A percentile compares a stretch with the other conserved stretches of the same genome.
These are phyloP conservation scores for Bos indicus DNA, from an alignment of 2,113 vertebrate species.

Conservation along the genomic window DNA sequence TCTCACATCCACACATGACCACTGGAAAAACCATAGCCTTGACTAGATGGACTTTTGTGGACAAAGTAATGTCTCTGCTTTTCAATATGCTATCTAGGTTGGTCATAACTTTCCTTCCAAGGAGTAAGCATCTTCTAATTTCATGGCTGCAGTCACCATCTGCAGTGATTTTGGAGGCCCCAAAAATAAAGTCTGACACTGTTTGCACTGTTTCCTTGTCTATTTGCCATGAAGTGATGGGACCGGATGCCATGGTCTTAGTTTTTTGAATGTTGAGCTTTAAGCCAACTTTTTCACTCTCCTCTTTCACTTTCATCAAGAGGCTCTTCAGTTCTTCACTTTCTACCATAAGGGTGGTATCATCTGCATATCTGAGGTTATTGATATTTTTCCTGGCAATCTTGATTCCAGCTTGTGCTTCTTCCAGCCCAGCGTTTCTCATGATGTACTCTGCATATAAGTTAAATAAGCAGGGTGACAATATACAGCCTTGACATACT, in stretches of 20 bases:
- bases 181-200: fast-evolving
- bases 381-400: neutral
- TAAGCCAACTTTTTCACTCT: neutral
- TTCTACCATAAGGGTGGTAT: neutral
- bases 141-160: neutral
- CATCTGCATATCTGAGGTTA: neutral
- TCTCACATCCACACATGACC: neutral
- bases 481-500: too few species aligned
- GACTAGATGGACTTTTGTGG: fast-evolving
- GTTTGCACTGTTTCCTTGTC: neutral
- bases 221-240: neutral
- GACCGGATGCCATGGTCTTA: neutral
- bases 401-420: neutral
- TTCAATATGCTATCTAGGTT: neutral
- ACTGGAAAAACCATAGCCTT: neutral
- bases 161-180: neutral
- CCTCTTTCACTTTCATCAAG: neutral
- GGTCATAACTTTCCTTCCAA: neutral
- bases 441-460: neutral
- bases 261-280: neutral
- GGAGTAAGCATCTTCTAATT: neutral
- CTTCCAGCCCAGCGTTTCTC: fast-evolving
- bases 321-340: neutral
- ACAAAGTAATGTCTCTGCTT: neutral
- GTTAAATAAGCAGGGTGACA: too few species aligned